phyloP scores from a whole-genome alignment of 2,797 vertebrate genomes.

The Mormyrus proboscirostris region DNA sequence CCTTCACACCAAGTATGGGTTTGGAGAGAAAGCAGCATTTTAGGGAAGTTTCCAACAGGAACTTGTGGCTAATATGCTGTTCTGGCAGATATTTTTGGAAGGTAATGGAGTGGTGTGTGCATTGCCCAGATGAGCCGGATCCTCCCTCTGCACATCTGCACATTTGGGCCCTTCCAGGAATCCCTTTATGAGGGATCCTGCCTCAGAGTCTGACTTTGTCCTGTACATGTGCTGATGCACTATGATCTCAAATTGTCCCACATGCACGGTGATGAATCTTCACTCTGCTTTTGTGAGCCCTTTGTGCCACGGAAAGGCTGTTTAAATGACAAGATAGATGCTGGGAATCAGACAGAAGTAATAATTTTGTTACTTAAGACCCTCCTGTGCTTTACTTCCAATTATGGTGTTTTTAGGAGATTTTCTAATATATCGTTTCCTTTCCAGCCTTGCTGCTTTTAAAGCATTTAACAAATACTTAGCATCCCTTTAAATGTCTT shows the following conservation, averaged over 20 bases:
- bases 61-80: background rate
- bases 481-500: background rate
- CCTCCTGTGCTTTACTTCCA: background rate
- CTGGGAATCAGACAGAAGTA: background rate
- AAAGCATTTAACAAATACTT: background rate
- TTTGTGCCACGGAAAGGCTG: background rate
- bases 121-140: background rate
- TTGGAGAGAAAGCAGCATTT: background rate
- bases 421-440: background rate
- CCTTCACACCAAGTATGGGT: background rate
- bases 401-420: background rate
- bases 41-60: background rate
- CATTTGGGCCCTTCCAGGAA: background rate
- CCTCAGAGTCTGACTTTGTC: background rate
- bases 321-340: background rate
- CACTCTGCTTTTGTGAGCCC: background rate
- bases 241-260: background rate
- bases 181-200: background rate
- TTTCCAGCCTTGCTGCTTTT: background rate
- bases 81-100: background rate
- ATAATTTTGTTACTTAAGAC: background rate
- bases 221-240: background rate
- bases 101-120: background rate
- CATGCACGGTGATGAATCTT: background rate
- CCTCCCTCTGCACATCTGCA: background rate